These are phyloP conservation scores for Lasioglossum villosulum DNA, from an alignment of 2,888 invertebrate species.

Conservation along the genomic window DNA sequence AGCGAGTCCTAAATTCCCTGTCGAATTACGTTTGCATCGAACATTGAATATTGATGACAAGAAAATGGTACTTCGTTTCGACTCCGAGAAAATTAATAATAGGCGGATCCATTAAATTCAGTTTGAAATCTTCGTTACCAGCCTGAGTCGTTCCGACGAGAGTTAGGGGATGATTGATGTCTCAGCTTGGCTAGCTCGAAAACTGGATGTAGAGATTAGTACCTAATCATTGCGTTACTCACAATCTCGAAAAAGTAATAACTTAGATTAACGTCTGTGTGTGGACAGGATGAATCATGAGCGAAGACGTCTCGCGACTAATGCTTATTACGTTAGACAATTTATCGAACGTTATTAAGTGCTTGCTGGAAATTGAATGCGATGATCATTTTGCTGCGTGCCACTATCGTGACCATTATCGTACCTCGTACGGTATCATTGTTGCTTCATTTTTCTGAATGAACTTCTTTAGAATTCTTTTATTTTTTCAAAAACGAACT, in stretches of 20 bases:
- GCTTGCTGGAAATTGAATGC: not conserved
- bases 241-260: not conserved
- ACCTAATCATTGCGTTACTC: not conserved
- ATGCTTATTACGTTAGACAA: not conserved
- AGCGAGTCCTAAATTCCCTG: not conserved
- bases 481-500: too few species aligned
- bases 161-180: not conserved
- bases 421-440: not conserved
- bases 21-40: too few species aligned
- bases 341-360: not conserved
- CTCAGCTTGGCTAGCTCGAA: not conserved
- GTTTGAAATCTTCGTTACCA: not conserved
- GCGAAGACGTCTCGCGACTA: conserved; percentile 1
- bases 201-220: not conserved
- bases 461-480: not conserved
- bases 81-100: not conserved
- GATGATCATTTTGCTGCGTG: not conserved
- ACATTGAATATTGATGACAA: not conserved
- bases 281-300: not conserved
- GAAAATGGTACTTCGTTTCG: not conserved
- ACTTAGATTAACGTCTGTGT: not conserved
- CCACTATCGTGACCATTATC: not conserved
- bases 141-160: not conserved
- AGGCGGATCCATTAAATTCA: not conserved
- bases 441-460: not conserved